A percentile compares a stretch with the other conserved stretches of the same genome.
Evolutionary conservation across 2,797 vertebrate species (phyloP).

Genomic region (Cryptoprocta ferox): DNA sequence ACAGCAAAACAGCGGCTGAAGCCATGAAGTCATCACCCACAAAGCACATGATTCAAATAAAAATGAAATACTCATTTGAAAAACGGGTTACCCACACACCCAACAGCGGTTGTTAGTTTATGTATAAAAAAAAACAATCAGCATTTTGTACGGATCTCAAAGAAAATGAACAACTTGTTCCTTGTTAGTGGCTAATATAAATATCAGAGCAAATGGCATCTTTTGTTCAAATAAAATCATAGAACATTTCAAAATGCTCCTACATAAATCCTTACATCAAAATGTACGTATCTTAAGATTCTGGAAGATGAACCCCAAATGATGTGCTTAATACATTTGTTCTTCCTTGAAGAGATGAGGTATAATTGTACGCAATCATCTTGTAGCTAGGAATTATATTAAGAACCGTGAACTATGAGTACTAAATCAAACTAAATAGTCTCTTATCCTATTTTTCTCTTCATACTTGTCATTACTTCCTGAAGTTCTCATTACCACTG

Average conservation of each 20-base stretch:
- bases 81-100: conserved; percentile 55
- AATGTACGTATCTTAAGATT: conserved; percentile 56
- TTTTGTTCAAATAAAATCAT: conserved; percentile 58
- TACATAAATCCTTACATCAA: conserved; percentile 71
- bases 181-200: conserved; percentile 69
- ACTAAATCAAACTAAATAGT: conserved; percentile 74
- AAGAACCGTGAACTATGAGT: conserved; percentile 72
- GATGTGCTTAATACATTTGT: conserved; percentile 75
- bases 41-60: conserved; percentile 63
- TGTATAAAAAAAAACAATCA: conserved; percentile 42
- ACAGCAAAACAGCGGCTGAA: conserved; percentile 62
- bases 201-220: conserved; percentile 58
- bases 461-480: conserved; percentile 60
- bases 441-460: conserved; percentile 71
- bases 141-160: conserved; percentile 60
- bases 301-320: conserved; percentile 57
- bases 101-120: conserved; percentile 56
- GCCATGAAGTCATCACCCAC: conserved; percentile 53
- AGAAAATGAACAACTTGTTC: conserved; percentile 61
- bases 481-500: conserved; percentile 60
- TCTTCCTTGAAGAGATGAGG: conserved; percentile 74
- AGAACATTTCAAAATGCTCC: conserved; percentile 65
- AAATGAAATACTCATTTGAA: conserved; percentile 53
- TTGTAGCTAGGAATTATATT: conserved; percentile 73
- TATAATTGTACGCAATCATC: conserved; percentile 76